phyloP scores from a whole-genome alignment of 2,888 invertebrate species.

The Oeneis ivallda region DNA sequence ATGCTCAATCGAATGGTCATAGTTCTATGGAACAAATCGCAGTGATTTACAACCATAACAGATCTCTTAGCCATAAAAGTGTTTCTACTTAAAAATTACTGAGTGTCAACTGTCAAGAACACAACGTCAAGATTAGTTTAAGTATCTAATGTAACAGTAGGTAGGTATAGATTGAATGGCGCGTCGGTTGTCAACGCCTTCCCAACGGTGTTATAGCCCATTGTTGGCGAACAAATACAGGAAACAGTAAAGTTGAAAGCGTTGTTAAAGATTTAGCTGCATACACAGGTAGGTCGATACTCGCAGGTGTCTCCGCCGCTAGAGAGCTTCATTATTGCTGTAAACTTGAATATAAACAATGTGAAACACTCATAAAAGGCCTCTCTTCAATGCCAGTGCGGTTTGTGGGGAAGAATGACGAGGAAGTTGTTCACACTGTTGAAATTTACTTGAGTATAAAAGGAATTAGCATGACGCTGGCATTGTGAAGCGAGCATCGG shows the following conservation, averaged over 20 bases:
- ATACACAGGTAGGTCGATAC: slow-evolving; percentile 73
- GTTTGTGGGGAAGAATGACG: slow-evolving; percentile 62
- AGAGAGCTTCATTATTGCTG: slow-evolving; percentile 45
- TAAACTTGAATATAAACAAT: slow-evolving; percentile 68
- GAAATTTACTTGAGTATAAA: slow-evolving; percentile 61
- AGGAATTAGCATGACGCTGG: slow-evolving; percentile 56
- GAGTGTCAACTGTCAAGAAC: slow-evolving; percentile 53
- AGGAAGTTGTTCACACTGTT: slow-evolving; percentile 67
- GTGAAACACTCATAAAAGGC: slow-evolving; percentile 51
- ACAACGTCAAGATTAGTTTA: slow-evolving; percentile 57
- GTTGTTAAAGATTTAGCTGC: slow-evolving; percentile 69
- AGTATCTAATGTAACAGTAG: slow-evolving; percentile 45
- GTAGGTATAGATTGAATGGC: slow-evolving; percentile 66
- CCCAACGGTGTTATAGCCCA: slow-evolving; percentile 68
- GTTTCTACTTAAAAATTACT: slow-evolving; percentile 42
- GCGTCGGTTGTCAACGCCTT: slow-evolving; percentile 60
- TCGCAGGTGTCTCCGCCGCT: slow-evolving; percentile 68
- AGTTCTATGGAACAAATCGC: no score
- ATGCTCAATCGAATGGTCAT: slow-evolving; percentile 18
- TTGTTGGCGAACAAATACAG: slow-evolving; percentile 78
- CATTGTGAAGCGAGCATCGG: slow-evolving; percentile 46
- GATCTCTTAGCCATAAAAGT: slow-evolving; percentile 28
- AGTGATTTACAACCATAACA: not conserved
- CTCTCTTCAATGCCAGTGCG: slow-evolving; percentile 47
- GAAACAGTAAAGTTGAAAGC: slow-evolving; percentile 79